Evolutionary conservation across 2,113 vertebrate genomes (phyloP).

Genomic region (Cephalopholis sonnerati): DNA sequence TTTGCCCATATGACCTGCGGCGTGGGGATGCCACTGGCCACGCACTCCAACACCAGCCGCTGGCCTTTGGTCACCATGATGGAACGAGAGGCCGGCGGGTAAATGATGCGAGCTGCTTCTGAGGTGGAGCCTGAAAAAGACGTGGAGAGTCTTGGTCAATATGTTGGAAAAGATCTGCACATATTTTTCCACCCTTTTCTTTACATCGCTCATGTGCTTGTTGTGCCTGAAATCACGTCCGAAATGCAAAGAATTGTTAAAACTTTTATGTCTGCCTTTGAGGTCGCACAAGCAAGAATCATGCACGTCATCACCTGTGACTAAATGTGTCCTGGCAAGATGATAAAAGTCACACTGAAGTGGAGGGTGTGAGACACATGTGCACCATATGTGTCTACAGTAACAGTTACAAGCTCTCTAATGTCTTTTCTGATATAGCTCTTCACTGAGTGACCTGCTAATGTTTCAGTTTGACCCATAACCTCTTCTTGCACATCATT

Average conservation of each 20-base stretch:
- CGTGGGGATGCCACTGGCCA: constrained; percentile 94
- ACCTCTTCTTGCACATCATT: neutral
- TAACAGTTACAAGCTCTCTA: neutral
- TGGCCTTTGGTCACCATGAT: constrained; percentile 98
- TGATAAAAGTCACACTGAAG: constrained; percentile 7
- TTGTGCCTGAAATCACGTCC: neutral
- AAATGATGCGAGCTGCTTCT: constrained; percentile 95
- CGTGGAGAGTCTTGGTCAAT: neutral
- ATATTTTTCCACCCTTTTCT: neutral
- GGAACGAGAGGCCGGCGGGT: constrained; percentile 92
- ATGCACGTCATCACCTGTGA: constrained; percentile 13
- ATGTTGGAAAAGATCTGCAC: neutral
- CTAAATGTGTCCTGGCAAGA: constrained; percentile 26
- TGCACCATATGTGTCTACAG: constrained; percentile 25
- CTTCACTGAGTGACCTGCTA: neutral
- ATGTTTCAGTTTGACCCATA: neutral
- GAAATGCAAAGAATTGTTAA: neutral
- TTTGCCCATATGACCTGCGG: constrained; percentile 96
- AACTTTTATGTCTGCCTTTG: constrained; percentile 31
- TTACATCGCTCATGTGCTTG: neutral
- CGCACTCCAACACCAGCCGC: constrained; percentile 95
- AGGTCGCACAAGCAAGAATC: constrained; percentile 7
- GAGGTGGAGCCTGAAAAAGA: constrained; percentile 89
- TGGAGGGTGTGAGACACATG: neutral
- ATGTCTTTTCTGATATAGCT: neutral